Evolutionary conservation across 1,140 invertebrate species (phyloP).

Genomic region (Scaptomyza hsui): DNA sequence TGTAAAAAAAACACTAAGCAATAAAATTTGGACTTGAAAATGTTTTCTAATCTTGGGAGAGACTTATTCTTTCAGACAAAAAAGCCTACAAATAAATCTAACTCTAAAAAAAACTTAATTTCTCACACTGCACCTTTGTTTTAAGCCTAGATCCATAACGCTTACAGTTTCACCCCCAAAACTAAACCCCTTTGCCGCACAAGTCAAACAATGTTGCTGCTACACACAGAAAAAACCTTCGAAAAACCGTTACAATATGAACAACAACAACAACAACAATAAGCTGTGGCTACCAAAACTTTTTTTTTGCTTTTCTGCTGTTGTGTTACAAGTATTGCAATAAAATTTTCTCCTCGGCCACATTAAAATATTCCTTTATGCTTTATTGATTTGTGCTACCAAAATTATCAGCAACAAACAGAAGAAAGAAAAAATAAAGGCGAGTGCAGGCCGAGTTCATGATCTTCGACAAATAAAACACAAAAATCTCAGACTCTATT

Average conservation of each 20-base stretch:
- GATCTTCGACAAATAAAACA: conserved; percentile 67
- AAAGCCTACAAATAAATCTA: neutral
- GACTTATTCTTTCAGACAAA: neutral
- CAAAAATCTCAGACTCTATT: conserved; percentile 51
- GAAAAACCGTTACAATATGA: conserved; percentile 55
- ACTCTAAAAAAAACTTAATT: no score
- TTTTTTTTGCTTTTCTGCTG: no score
- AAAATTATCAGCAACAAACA: conserved; percentile 61
- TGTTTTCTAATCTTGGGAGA: no score
- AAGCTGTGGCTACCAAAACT: conserved; percentile 55
- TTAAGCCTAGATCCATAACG: conserved; percentile 26
- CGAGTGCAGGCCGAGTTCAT: conserved; percentile 65
- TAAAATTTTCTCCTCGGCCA: conserved; percentile 51
- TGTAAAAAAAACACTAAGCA: no score
- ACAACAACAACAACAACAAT: conserved; percentile 47
- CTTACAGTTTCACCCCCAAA: neutral
- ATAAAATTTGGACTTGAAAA: no score
- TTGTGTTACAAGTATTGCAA: conserved; percentile 59
- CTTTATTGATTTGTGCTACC: conserved; percentile 79
- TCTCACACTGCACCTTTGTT: conserved; percentile 14
- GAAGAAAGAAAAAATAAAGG: conserved; percentile 9
- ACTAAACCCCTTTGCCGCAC: neutral
- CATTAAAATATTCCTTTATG: conserved; percentile 63
- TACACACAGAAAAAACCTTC: conserved; percentile 14
- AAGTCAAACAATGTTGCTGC: conserved; percentile 11